Evolutionary conservation across 2,113 vertebrate species (phyloP).

Genomic region (Euleptes europaea): DNA sequence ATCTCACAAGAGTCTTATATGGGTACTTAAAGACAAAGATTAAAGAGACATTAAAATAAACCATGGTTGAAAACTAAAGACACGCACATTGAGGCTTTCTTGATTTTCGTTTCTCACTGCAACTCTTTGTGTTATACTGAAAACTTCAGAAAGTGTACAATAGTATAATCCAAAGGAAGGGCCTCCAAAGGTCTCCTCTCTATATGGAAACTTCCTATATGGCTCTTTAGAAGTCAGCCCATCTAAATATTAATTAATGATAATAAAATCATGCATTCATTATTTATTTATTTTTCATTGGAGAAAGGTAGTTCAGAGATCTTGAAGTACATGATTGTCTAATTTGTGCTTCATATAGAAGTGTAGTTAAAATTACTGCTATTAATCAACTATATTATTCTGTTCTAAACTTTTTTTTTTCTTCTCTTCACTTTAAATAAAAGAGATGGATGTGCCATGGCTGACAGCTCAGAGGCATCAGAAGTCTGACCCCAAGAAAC

Average conservation of each 20-base stretch:
- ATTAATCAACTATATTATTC: conserved; percentile 46
- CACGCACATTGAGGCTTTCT: neutral
- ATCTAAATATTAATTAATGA: neutral
- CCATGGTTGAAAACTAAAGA: neutral
- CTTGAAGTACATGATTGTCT: conserved; percentile 1
- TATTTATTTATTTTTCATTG: neutral
- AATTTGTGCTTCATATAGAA: conserved; percentile 52
- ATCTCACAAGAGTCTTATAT: neutral
- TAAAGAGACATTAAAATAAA: neutral
- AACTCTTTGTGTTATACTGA: neutral
- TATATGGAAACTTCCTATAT: neutral
- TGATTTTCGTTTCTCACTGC: neutral
- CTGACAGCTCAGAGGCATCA: conserved; percentile 85
- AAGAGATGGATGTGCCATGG: conserved; percentile 95
- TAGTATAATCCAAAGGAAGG: neutral
- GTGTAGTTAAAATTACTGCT: conserved; percentile 41
- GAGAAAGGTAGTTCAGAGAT: neutral
- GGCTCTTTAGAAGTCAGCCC: neutral
- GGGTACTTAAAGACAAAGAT: neutral
- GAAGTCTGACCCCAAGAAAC: conserved; percentile 81
- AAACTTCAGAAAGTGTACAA: neutral
- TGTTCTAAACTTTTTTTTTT: conserved; percentile 67
- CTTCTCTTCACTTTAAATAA: conserved; percentile 64
- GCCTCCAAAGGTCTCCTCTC: neutral
- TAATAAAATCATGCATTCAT: neutral